Evolutionary conservation across 2,888 invertebrate species (phyloP), one percentile per base, ranked within the genome.

Genomic region (Pachydiplax longipennis): DNA sequence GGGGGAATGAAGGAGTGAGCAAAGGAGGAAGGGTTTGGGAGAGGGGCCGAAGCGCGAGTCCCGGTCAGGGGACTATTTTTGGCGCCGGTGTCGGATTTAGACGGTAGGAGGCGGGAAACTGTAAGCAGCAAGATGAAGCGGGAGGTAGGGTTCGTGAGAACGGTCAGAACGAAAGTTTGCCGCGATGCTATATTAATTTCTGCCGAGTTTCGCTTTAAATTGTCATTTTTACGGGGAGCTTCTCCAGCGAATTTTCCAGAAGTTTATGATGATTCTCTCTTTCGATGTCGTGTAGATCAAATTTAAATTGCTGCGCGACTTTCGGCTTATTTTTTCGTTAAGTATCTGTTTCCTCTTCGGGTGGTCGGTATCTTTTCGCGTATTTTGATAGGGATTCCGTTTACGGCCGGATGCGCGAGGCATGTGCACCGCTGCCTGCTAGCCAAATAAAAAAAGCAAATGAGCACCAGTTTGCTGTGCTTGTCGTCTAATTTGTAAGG

Each of bases 41-140:
- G 61, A 10, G 53, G 31, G 37, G 35, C 35, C 37, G 58, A 37
- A 83, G 87, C 65, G 40, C 65, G 87, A 87, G 87, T 87, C 87
- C 87, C 87, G 87, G 87, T 87, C 87, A 87, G 87, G 87, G 37
- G 87, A 87, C 87, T 87, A 87, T 87, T 87, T 87, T 87, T 61
- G 87, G 87, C 87, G 61, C 87, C 87, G 87, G 87, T 87, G 87
- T 87, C 87, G 87, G 87, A 87, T 87, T 87, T 87, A 87, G 87
- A 87, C 87, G 87, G 65, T 87, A 61, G 87, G 87, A 87, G 87
- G 87, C 87, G 87, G 87, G 87, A 87, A 87, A 87, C 87, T 87
- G 87, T 87, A 61, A 37, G 87, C 87, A 22, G 87, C 37, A 61
- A 44, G 40, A 48, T 12, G 48, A n/a, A 40, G 31, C 31, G 58